Base-by-base conservation (phyloP, 1,140 invertebrate species). In the Agrypnia vestita region DNA sequence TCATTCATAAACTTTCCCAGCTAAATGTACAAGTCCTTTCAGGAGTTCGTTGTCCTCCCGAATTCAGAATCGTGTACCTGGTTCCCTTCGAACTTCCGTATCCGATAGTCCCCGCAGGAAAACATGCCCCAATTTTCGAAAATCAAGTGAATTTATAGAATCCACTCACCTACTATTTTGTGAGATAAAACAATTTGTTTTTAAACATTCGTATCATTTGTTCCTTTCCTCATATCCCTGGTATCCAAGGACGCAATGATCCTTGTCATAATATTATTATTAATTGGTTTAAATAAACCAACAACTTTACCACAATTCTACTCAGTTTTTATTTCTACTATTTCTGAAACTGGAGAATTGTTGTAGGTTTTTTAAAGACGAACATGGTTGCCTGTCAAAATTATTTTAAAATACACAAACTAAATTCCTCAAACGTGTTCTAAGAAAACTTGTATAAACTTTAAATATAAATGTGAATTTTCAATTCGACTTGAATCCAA, bases 351-450 rank as follows among this genome's bases (percentile, higher is more conserved):
- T 15, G 17, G 17, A 56, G 53, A 15, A 15, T 56, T 1, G n/a
- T 62, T 62, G 59, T 62, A 21, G 25, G 15, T 62, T 21, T 62
- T 7, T 19, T 51, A 67, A 25, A 25, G 17, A 25, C 49, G 67
- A 71, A 71, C 47, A 71, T 71, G 67, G 67, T 13, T 17, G 46
- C 61, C 61, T 13, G 12, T 64, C 25, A 35, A 64, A 51, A 35
- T 35, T 35, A 35, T 35, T 64, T 64, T 64, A 13, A 61, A 64
- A 3, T 21, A 64, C 10, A 44, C 12, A 35, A 25, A 64, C 13
- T 64, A 64, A 35, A 4, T 25, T 71, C 17, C 67, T 71, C 67
- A 71, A 71, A 71, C 17, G 47, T 51, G 19, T 71, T 71, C 6
- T 3, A 12, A n/a, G 13, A 51, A 71, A 25, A 13, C 21, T 4